Percentiles rank a stretch among this genome's conserved stretches.
Evolutionary conservation across 2,888 invertebrate species (phyloP).

Genomic region (Drosophila setosimentum): DNA sequence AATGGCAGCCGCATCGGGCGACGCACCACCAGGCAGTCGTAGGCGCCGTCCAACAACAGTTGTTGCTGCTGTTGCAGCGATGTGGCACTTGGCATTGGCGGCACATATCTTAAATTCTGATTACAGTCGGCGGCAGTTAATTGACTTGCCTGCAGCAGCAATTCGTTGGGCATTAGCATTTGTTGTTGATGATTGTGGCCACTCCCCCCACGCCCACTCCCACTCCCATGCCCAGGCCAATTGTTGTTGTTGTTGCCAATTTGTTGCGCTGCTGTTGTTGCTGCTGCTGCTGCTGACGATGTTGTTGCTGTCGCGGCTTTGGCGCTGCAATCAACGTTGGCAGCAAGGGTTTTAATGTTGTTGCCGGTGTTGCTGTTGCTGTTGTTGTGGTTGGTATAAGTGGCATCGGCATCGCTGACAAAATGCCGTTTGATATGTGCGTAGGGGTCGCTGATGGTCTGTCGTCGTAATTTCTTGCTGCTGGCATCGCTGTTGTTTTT

Average conservation of each 20-base stretch:
- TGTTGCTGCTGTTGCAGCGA: constrained; percentile 27
- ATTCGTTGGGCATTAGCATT: constrained; percentile 71
- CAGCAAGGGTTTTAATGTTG: constrained; percentile 49
- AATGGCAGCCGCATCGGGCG: constrained; percentile 83
- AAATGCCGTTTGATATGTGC: constrained; percentile 80
- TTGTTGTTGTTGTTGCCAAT: constrained; percentile 56
- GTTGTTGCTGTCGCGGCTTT: constrained; percentile 67
- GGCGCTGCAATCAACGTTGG: constrained; percentile 68
- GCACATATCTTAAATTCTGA: constrained; percentile 70
- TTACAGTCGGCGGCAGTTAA: constrained; percentile 63
- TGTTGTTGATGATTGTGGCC: constrained; percentile 62
- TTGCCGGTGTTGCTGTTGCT: constrained; percentile 27
- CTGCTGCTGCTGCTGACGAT: constrained; percentile 52
- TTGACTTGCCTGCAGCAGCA: constrained; percentile 63
- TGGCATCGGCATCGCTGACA: constrained; percentile 57
- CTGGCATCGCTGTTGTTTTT: constrained; percentile 44
- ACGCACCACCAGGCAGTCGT: constrained; percentile 69
- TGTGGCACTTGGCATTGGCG: constrained; percentile 52
- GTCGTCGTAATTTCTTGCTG: constrained; percentile 81
- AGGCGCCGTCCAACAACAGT: constrained; percentile 32
- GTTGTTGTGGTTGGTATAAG: constrained; percentile 59
- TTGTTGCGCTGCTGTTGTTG: constrained; percentile 64
- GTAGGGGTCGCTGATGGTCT: constrained; percentile 84
- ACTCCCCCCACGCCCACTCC: constrained; percentile 33
- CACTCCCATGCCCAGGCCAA: constrained; percentile 38